Conservation (phyloP, 2,888 invertebrate species). For the Cantharis nigra region DNA sequence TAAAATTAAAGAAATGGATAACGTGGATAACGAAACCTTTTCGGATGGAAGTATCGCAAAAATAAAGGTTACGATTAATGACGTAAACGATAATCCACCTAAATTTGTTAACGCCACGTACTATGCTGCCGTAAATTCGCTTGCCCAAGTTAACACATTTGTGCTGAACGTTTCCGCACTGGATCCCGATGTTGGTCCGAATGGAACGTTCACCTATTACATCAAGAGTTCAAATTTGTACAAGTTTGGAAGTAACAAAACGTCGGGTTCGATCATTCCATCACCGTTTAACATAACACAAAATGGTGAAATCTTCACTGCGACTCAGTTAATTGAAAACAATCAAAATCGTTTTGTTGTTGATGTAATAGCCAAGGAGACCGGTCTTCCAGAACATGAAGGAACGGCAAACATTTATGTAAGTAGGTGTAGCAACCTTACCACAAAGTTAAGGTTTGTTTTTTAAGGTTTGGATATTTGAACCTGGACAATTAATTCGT, state of each 20-base stretch:
- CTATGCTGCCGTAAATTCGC: constrained; percentile 71
- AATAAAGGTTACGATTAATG: constrained; percentile 73
- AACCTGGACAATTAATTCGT: constrained; percentile 79
- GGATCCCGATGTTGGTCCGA: constrained; percentile 82
- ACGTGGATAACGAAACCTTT: constrained; percentile 51
- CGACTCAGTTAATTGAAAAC: constrained; percentile 85
- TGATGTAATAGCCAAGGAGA: constrained; percentile 82
- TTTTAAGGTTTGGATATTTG: constrained; percentile 85
- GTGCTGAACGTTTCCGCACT: constrained; percentile 76
- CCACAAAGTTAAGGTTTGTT: no score
- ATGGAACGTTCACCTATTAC: constrained; percentile 81
- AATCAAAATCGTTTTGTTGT: constrained; percentile 86
- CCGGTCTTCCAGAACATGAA: constrained; percentile 76
- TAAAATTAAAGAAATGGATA: constrained; percentile 56
- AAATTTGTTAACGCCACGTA: constrained; percentile 50
- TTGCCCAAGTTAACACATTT: constrained; percentile 75
- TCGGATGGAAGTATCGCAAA: constrained; percentile 72
- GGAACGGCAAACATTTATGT: constrained; percentile 79
- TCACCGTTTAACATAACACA: constrained; percentile 83
- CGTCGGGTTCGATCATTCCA: constrained; percentile 85
- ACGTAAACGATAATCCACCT: constrained; percentile 86
- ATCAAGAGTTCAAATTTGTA: constrained; percentile 81
- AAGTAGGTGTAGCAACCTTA: constrained; percentile 49
- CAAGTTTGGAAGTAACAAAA: constrained; percentile 74
- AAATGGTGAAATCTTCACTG: constrained; percentile 73